Base-by-base conservation (phyloP, 2,797 vertebrate genomes). In the Brachyrhaphis roseni region DNA sequence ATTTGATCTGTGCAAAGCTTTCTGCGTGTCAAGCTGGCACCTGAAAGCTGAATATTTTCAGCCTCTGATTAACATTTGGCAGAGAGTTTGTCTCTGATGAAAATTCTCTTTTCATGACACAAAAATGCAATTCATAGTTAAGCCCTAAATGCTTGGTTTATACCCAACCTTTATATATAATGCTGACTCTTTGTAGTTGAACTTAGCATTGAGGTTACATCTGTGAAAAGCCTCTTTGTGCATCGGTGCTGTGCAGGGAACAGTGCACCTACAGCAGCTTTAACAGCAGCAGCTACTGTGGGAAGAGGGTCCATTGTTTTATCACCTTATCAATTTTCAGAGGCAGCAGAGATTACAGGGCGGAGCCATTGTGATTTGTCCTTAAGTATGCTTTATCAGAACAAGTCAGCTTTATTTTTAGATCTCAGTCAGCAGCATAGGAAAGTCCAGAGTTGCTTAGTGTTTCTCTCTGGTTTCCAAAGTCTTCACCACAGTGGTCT, bases 121-220 rank as follows among this genome's bases (percentile, higher is more conserved):
- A 51, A 64, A 47, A 66, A 53, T 20, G 36, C 28, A 16, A 72
- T 75, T 75, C 8, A 4, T 66, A 31, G 72, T 31, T 64, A 34
- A 71, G 71, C 49, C 72, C 26, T 51, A 43, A 39, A 2, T 55
- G 73, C 59, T 51, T 2, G 3, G 23, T 46, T 64, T 80, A 47
- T 74, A 53, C 49, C 57, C 53, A 26, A 72, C 64, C 73, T 43
- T n/a, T 45, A 70, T n/a, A 15, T 36, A 57, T 62, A n/a, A 46
- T 45, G 55, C 66, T 76, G 57, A 74, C 73, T 28, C 43, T 70
- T 77, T 70, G 34, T 59, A 68, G 28, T 53, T 79, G 70, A 81
- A 71, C 34, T 72, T 72, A 28, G 36, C 10, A 43, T 8, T n/a
- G 45, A 82, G 77, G 51, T 31, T 23, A 20, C 59, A 66, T 72